Evolutionary conservation across 2,113 vertebrate genomes (phyloP), one percentile per base, ranked within the genome.

Genomic region (Entosphenus tridentatus): DNA sequence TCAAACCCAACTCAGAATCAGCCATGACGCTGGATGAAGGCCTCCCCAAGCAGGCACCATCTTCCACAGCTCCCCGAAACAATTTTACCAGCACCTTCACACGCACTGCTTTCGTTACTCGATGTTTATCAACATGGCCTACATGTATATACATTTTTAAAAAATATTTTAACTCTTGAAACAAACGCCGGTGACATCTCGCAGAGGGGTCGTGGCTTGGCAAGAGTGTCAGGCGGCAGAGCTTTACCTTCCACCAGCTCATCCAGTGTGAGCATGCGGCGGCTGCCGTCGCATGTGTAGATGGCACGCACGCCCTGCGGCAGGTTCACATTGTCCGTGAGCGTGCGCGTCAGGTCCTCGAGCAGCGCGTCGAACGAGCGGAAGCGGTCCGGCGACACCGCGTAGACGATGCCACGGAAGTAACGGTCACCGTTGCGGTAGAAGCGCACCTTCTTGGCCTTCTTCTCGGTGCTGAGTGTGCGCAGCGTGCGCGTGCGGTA

Each of bases 401-500:
- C 92, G 2, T 89, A 98, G 72, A 89, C 83, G 78, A 96, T 76
- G 70, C 93, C 93, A 76, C 87, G 91, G 76, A 96, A 98, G 77
- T 98, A 96, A 72, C 82, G 83, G 83, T 98, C 93, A 11, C 93
- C 93, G 11, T 98, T 98, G 70, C 90, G 82, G 77, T 95, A 98
- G 75, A 98, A 98, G 39, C 90, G 85, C 70, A 93, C 89, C 79
- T 90, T 96, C 57, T 82, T 82, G 55, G 92, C 92, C 77, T 96
- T 97, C 83, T 96, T 97, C 79, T 97, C 92, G 0, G 87, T 84
- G 68, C 87, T 89, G 71, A 98, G 89, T 14, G 93, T 85, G 83
- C 93, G 92, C 76, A 96, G 80, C 5, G 89, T 95, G 69, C 93
- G 92, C 56, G 89, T 89, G 71, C 93, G 86, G 79, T 93, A 96